Evolutionary conservation across 2,797 vertebrate species (phyloP), one percentile per base, ranked within the genome.

Genomic region (Cossypha niveicapilla): DNA sequence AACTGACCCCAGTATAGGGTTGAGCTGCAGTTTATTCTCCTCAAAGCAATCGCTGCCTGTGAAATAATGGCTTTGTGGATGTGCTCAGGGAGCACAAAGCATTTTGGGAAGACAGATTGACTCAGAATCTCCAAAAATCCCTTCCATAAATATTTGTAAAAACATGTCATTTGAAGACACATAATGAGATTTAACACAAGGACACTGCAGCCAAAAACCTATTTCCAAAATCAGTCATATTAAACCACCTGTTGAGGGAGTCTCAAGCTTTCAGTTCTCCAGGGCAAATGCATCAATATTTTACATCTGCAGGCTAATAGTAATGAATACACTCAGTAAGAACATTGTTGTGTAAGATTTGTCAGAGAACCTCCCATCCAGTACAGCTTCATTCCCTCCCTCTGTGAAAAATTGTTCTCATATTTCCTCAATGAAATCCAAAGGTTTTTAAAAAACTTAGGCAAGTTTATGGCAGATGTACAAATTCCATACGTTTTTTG

Each of bases 141-240:
- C 87, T 66, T 94, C 67, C 78, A 86, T 94, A 90, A 72, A 45
- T 94, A 92, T 96, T 86, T 89, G 87, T 90, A n/a, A 82, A 47
- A 95, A 68, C 58, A 62, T 19, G 18, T 71, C 35, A 78, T 92
- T 90, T 88, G 66, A 96, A 93, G 93, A 44, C 42, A 54, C 44
- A 39, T 79, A 75, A 82, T 61, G 58, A 96, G 91, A 86, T 93
- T 91, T 90, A 93, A 82, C 73, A 54, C 67, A 50, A 88, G 91
- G 67, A 73, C 53, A 45, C 58, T 67, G 78, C 53, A 87, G 80
- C 94, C 68, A 61, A 88, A 93, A 88, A 72, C 82, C 35, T 58
- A 3, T 95, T 94, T 96, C 82, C 86, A 67, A 78, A 66, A 78
- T 56, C 28, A 70, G 70, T 87, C 42, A 0, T 82, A 74, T 58